These are phyloP conservation scores for Bettongia penicillata DNA, from an alignment of 2,113 vertebrate genomes.

Conservation along the genomic window DNA sequence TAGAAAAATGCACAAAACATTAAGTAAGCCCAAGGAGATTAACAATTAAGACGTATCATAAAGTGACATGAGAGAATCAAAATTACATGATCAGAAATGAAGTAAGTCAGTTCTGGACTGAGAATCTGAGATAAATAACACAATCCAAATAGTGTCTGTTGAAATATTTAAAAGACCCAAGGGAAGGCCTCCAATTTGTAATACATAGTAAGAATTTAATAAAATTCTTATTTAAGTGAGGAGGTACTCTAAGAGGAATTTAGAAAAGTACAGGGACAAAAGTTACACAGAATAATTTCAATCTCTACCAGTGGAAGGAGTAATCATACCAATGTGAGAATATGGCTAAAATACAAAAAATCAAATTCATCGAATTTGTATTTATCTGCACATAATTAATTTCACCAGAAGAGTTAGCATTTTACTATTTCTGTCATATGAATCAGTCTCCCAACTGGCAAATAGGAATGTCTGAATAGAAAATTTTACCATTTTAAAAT, in stretches of 20 bases:
- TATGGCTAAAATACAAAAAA: not conserved
- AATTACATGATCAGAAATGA: not conserved
- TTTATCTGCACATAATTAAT: not conserved
- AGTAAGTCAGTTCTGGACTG: not conserved
- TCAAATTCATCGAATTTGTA: not conserved
- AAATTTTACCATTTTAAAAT: not conserved
- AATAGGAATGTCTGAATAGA: not conserved
- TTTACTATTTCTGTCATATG: not conserved
- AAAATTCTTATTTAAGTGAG: not conserved
- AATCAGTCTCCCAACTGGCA: not conserved
- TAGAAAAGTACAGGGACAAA: not conserved
- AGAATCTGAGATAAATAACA: not conserved
- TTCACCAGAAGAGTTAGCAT: not conserved
- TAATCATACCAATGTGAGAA: not conserved
- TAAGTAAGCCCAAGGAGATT: not conserved
- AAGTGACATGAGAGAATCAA: not conserved
- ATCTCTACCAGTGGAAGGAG: not conserved
- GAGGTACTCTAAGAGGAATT: not conserved
- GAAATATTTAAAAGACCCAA: not conserved
- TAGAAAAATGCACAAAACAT: not conserved
- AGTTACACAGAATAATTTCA: not conserved
- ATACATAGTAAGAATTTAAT: not conserved
- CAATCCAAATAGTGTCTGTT: not conserved
- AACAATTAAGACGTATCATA: not conserved
- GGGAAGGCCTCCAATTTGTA: not conserved